phyloP scores from a whole-genome alignment of 2,113 vertebrate genomes.

The Anarhynchus alexandrinus region DNA sequence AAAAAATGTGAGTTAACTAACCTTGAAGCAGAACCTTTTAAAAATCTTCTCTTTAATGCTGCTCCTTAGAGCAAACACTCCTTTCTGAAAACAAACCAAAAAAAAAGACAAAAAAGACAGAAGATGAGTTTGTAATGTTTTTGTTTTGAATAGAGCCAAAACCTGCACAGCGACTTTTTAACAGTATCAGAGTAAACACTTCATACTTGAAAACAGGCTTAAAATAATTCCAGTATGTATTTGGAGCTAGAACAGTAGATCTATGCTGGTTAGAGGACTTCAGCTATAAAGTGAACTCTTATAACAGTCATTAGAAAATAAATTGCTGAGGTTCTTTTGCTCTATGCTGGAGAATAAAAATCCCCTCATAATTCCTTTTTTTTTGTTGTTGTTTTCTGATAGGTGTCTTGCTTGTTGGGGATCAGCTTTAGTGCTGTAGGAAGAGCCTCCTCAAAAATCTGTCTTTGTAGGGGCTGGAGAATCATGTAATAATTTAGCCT shows the following conservation, averaged over 20 bases:
- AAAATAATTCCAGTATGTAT: not conserved
- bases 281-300: not conserved
- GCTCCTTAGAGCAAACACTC: not conserved
- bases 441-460: not conserved
- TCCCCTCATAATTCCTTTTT: accelerated
- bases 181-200: not conserved
- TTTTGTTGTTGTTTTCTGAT: not conserved
- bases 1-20: conserved; percentile 47
- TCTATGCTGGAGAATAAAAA: not conserved
- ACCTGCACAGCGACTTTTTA: not conserved
- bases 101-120: not conserved
- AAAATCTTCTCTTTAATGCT: not conserved
- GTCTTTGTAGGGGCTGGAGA: not conserved
- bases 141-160: not conserved
- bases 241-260: not conserved
- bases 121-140: not conserved
- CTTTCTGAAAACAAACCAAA: not conserved
- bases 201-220: not conserved
- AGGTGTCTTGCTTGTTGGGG: not conserved
- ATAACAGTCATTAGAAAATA: not conserved
- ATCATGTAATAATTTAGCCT: not conserved
- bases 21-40: conserved; percentile 58
- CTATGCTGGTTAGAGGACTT: not conserved
- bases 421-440: not conserved
- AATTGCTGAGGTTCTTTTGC: not conserved